phyloP scores from a whole-genome alignment of 2,797 vertebrate species.

The Hapalemur alaotrensis region DNA sequence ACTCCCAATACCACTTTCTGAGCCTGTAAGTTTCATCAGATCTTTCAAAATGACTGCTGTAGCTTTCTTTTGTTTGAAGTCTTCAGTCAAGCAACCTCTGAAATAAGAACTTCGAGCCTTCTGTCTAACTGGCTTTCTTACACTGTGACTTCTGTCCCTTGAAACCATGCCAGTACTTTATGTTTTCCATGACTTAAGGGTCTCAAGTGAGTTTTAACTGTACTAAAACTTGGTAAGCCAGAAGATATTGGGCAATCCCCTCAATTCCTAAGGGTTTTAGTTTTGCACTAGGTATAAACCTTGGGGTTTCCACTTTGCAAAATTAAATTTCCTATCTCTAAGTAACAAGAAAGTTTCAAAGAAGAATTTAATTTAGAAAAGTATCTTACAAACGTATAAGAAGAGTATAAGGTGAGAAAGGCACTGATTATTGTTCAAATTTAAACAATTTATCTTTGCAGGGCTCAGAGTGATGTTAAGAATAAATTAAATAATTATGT shows the following conservation, averaged over 20 bases:
- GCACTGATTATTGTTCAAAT: conserved; percentile 26
- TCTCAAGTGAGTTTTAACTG: conserved; percentile 63
- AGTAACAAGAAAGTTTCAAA: conserved; percentile 57
- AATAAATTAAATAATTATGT: conserved; percentile 52
- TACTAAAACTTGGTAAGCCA: conserved; percentile 57
- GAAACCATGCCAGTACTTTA: conserved; percentile 47
- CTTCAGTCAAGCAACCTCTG: conserved; percentile 1
- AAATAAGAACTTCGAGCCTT: conserved; percentile 23
- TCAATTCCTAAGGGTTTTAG: conserved; percentile 39
- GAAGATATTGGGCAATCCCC: conserved; percentile 54
- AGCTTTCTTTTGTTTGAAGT: conserved; percentile 37
- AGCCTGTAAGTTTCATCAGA: not conserved
- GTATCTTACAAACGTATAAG: conserved; percentile 25
- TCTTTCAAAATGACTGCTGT: not conserved
- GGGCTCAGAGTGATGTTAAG: not conserved
- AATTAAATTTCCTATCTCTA: conserved; percentile 61
- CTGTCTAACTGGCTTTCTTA: conserved; percentile 33
- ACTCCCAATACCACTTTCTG: not conserved
- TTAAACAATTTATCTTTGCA: conserved; percentile 43
- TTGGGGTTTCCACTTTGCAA: conserved; percentile 51
- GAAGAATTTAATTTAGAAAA: conserved; percentile 47
- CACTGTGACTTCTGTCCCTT: conserved; percentile 41
- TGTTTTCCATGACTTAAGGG: conserved; percentile 60
- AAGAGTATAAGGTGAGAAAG: conserved; percentile 28
- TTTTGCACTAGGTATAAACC: conserved; percentile 48